Conservation (phyloP, 1,140 invertebrate species). For the Drosophila ercepeae region DNA sequence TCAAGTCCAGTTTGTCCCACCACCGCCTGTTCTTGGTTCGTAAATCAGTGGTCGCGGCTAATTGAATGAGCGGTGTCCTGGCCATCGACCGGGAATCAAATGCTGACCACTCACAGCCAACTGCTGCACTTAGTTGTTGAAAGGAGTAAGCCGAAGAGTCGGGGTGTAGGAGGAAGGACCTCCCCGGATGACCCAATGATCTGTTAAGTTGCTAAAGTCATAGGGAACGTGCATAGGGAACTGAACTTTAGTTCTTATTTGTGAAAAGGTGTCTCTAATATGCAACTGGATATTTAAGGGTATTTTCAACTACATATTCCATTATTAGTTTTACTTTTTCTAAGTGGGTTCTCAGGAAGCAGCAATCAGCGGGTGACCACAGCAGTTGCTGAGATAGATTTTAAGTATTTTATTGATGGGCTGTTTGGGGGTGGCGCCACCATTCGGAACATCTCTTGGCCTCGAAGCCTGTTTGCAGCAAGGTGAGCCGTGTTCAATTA, state of each 20-base stretch:
- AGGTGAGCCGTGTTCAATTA: slow-evolving; percentile 50
- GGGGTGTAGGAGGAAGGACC: background rate
- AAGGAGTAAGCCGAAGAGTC: background rate
- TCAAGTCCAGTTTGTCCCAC: slow-evolving; percentile 7
- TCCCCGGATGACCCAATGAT: slow-evolving; percentile 39
- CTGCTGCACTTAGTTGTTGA: slow-evolving; percentile 10
- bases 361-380: background rate
- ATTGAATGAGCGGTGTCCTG: slow-evolving; percentile 51
- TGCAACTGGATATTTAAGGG: no score
- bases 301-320: no score
- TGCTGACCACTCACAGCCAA: slow-evolving; percentile 33
- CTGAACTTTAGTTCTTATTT: background rate
- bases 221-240: no score
- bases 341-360: background rate
- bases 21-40: slow-evolving; percentile 1
- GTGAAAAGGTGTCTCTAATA: no score
- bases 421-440: background rate
- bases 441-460: background rate
- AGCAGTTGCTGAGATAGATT: slow-evolving; percentile 35
- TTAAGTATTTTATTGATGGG: slow-evolving; percentile 10
- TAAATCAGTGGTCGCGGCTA: slow-evolving; percentile 57
- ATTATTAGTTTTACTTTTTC: background rate
- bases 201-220: slow-evolving; percentile 48
- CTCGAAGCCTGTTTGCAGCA: slow-evolving; percentile 19
- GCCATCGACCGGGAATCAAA: slow-evolving; percentile 24